Evolutionary conservation across 2,113 vertebrate genomes (phyloP).

Genomic region (Apteryx owenii): DNA sequence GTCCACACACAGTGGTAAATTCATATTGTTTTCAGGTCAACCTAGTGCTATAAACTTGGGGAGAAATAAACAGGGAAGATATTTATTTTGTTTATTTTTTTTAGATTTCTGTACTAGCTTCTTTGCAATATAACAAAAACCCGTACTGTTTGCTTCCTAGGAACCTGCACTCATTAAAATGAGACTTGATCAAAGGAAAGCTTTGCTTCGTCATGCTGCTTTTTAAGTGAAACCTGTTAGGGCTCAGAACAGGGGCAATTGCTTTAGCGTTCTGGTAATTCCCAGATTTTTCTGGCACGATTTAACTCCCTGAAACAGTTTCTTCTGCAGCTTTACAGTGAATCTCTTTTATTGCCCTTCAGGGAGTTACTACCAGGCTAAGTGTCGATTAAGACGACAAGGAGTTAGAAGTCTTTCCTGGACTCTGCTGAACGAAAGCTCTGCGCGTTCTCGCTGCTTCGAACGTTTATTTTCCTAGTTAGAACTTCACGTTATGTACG

Average conservation of each 20-base stretch:
- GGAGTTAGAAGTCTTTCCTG: background rate
- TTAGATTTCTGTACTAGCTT: constrained; percentile 45
- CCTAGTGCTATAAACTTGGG: constrained; percentile 32
- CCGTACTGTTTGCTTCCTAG: constrained; percentile 29
- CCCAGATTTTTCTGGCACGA: constrained; percentile 27
- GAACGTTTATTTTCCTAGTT: background rate
- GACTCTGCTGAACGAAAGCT: background rate
- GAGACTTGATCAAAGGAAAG: constrained; percentile 43
- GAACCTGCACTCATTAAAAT: constrained; percentile 67
- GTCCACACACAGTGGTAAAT: background rate
- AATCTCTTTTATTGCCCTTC: background rate
- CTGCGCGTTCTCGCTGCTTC: background rate
- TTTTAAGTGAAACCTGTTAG: background rate
- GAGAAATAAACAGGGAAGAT: constrained; percentile 46
- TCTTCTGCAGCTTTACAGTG: background rate
- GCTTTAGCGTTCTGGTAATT: background rate
- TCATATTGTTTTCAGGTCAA: constrained; percentile 42
- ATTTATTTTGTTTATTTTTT: constrained; percentile 63
- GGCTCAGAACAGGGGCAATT: background rate
- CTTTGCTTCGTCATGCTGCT: background rate
- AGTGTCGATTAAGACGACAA: constrained; percentile 15
- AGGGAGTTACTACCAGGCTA: background rate
- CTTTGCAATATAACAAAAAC: constrained; percentile 35
- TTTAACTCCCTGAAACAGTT: constrained; percentile 39
- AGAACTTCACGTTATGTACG: background rate